phyloP scores from a whole-genome alignment of 1,140 invertebrate species.

The Ceratosolen fusciceps region DNA sequence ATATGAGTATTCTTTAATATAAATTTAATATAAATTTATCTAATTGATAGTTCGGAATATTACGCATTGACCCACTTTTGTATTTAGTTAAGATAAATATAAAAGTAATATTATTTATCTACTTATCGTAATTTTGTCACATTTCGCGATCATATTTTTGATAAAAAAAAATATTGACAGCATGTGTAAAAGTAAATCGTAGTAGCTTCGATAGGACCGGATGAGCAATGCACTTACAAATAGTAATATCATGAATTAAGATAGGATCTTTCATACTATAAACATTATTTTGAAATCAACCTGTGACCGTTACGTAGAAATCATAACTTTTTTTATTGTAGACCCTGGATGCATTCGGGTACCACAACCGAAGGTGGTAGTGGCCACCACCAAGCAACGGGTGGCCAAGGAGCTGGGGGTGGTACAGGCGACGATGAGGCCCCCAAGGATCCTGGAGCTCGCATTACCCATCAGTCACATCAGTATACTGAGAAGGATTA shows the following conservation, averaged over 20 bases:
- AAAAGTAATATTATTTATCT: too few relatives aligned
- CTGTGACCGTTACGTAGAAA: neutral
- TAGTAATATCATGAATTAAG: neutral
- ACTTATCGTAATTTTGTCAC: too few relatives aligned
- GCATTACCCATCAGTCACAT: conserved; percentile 79
- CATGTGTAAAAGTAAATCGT: neutral
- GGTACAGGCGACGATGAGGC: conserved; percentile 81
- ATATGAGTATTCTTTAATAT: too few relatives aligned
- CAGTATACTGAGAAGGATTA: conserved; percentile 87
- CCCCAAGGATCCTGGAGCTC: conserved; percentile 85
- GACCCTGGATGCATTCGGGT: conserved; percentile 77
- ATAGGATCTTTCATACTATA: too few relatives aligned
- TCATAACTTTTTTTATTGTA: conserved; percentile 56
- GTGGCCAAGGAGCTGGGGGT: conserved; percentile 54
- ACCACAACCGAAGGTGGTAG: conserved; percentile 69
- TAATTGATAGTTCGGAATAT: too few relatives aligned
- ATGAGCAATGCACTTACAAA: neutral
- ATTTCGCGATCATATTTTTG: too few relatives aligned
- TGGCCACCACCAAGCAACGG: conserved; percentile 50
- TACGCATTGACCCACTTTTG: too few relatives aligned
- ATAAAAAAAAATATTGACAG: too few relatives aligned
- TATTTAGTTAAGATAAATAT: too few relatives aligned
- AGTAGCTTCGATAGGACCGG: neutral
- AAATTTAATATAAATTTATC: too few relatives aligned
- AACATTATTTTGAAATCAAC: neutral